phyloP scores from a whole-genome alignment of 2,113 vertebrate genomes.

The Otolemur garnettii region DNA sequence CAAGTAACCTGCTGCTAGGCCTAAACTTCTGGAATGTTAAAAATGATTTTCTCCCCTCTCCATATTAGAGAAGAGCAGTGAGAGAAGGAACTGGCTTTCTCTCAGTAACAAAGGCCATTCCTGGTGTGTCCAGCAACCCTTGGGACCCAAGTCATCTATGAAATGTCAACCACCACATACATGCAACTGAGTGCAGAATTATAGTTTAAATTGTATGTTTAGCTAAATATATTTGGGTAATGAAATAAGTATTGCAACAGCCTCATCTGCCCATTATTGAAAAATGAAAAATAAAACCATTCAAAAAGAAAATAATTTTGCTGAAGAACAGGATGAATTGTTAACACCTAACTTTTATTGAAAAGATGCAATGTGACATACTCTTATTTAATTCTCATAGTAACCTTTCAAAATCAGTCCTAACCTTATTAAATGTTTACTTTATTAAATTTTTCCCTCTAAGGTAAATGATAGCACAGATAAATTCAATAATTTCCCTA shows the following conservation, averaged over 20 bases:
- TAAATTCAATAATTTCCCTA: conserved; percentile 67
- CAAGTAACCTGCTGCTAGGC: background rate
- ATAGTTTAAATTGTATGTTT: conserved; percentile 55
- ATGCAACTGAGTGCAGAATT: conserved; percentile 67
- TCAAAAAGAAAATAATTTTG: conserved; percentile 48
- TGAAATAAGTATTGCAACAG: conserved; percentile 41
- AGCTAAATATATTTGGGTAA: conserved; percentile 64
- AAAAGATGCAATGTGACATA: background rate
- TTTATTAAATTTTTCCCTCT: background rate
- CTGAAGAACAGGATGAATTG: background rate
- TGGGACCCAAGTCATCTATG: conserved; percentile 38
- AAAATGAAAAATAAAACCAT: conserved; percentile 75
- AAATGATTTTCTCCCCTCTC: background rate
- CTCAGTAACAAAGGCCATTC: conserved; percentile 49
- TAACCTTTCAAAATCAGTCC: conserved; percentile 7
- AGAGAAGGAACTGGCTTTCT: conserved; percentile 45
- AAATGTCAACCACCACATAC: conserved; percentile 56
- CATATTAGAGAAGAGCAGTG: conserved; percentile 28
- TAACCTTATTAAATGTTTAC: conserved; percentile 26
- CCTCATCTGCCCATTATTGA: conserved; percentile 62
- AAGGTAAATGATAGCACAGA: conserved; percentile 20
- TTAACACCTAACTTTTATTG: conserved; percentile 25
- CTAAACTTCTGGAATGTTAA: background rate
- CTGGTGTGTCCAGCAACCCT: background rate
- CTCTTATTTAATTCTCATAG: background rate